Percentiles rank a stretch among this genome's conserved stretches.
These are phyloP conservation scores for Spizella passerina DNA, from an alignment of 2,797 vertebrate species.

Conservation along the genomic window DNA sequence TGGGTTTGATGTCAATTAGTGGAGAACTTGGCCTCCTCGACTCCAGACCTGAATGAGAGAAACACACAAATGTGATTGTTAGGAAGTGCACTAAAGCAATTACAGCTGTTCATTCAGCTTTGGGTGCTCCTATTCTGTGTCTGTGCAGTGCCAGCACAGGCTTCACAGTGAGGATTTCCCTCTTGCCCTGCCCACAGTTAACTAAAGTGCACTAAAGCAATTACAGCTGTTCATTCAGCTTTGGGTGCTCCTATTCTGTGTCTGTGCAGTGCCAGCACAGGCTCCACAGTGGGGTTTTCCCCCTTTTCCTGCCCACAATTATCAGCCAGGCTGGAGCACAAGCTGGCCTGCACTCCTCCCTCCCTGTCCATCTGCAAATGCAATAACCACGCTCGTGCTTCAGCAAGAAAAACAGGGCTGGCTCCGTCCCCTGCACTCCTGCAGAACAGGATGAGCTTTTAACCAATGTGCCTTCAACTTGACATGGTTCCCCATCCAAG, in stretches of 20 bases:
- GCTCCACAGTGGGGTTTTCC: neutral
- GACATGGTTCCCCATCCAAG: neutral
- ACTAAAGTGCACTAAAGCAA: neutral
- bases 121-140: neutral
- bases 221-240: accelerated
- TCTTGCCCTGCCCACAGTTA: neutral
- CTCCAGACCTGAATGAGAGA: constrained; percentile 76
- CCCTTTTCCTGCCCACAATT: neutral
- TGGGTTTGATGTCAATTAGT: constrained; percentile 84
- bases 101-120: accelerated
- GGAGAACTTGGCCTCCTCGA: constrained; percentile 84
- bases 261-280: no score
- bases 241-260: neutral
- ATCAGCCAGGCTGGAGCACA: neutral
- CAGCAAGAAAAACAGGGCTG: neutral
- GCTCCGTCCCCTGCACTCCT: neutral
- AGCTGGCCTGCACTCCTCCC: neutral
- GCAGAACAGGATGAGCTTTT: neutral
- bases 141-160: neutral
- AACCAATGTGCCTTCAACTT: neutral
- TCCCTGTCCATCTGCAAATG: neutral
- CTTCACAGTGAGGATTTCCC: neutral
- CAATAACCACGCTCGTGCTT: accelerated
- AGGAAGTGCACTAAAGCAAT: neutral
- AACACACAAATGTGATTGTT: neutral